Conservation (phyloP, 2,888 invertebrate genomes). For the Diabrotica balteata region DNA sequence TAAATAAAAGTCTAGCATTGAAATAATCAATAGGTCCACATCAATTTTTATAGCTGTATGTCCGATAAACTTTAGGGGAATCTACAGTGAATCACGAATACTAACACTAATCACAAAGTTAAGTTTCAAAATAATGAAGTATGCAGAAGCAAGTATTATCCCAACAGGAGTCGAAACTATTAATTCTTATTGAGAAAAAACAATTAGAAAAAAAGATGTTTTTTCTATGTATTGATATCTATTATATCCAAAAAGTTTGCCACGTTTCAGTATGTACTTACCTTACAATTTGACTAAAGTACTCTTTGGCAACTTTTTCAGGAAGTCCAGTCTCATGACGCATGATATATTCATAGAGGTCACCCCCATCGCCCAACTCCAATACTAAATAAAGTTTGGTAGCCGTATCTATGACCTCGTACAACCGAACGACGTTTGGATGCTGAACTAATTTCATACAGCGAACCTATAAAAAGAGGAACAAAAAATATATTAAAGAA, state of each 20-base stretch:
- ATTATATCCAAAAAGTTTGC: background rate
- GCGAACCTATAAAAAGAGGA: slow-evolving; percentile 69
- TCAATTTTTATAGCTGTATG: too few species aligned
- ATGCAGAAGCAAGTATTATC: too few species aligned
- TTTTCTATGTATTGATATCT: too few species aligned
- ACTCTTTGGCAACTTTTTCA: slow-evolving; percentile 84
- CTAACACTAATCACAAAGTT: too few species aligned
- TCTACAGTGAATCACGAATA: too few species aligned
- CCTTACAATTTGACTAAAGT: slow-evolving; percentile 94
- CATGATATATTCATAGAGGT: slow-evolving; percentile 98
- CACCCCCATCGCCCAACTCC: slow-evolving; percentile 97
- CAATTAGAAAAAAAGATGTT: too few species aligned
- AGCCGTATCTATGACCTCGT: slow-evolving; percentile 99
- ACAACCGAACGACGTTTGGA: slow-evolving; percentile 96
- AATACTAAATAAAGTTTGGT: slow-evolving; percentile 96
- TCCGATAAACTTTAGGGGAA: too few species aligned
- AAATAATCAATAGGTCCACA: too few species aligned
- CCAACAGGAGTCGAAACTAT: too few species aligned
- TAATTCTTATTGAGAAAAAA: too few species aligned
- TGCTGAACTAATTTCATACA: slow-evolving; percentile 99
- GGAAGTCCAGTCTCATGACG: slow-evolving; percentile 89
- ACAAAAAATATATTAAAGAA: background rate
- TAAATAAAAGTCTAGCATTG: too few species aligned
- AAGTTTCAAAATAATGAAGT: too few species aligned
- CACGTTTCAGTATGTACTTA: background rate